Conservation (phyloP, 2,888 invertebrate genomes). For the Cheiracanthium punctorium region DNA sequence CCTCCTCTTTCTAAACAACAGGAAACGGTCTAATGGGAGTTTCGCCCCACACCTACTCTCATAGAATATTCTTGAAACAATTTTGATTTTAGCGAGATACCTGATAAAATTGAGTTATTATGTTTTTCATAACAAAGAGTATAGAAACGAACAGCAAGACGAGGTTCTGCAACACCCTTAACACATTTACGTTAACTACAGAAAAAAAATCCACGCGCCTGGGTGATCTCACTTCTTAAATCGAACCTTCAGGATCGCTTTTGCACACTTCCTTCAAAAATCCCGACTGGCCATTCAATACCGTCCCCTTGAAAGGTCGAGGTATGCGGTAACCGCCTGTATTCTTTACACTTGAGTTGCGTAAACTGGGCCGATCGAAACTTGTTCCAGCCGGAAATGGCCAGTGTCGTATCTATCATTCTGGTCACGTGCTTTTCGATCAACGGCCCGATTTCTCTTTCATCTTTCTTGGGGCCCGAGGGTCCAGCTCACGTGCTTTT, state of each 20-base stretch:
- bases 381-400: neutral
- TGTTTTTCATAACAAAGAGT: too few species aligned
- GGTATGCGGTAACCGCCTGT: neutral
- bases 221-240: neutral
- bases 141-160: too few species aligned
- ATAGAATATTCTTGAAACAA: too few species aligned
- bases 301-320: constrained; percentile 7
- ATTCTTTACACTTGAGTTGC: neutral
- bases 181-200: neutral
- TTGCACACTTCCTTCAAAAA: neutral
- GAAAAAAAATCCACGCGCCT: neutral
- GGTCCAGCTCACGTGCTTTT: neutral
- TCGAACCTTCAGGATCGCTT: neutral
- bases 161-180: neutral
- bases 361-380: neutral
- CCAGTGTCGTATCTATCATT: neutral
- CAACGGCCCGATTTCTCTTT: neutral
- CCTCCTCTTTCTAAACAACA: too few species aligned
- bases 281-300: neutral
- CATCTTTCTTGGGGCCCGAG: neutral
- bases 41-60: too few species aligned
- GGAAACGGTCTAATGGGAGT: too few species aligned
- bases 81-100: too few species aligned
- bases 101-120: too few species aligned
- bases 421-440: neutral